phyloP scores from a whole-genome alignment of 1,140 invertebrate genomes.

The Psilanteris sp. region DNA sequence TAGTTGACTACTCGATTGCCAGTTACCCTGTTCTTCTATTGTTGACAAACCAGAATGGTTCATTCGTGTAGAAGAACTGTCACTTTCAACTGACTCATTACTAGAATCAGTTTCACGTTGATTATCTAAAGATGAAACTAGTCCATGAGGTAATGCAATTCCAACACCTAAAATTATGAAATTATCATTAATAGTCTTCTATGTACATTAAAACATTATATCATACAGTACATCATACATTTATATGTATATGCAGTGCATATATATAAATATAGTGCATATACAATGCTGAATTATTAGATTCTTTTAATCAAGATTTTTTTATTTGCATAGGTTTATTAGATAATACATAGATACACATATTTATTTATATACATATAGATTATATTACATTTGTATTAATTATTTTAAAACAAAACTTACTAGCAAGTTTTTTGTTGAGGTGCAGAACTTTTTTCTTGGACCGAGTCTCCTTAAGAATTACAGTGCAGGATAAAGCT shows the following conservation, averaged over 20 bases:
- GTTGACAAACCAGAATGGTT: slow-evolving; percentile 56
- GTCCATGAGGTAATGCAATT: slow-evolving; percentile 66
- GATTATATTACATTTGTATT: too few relatives aligned
- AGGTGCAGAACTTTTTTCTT: slow-evolving; percentile 76
- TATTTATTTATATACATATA: too few relatives aligned
- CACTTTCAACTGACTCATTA: slow-evolving; percentile 74
- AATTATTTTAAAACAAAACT: too few relatives aligned
- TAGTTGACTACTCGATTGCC: slow-evolving; percentile 50
- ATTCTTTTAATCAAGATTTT: too few relatives aligned
- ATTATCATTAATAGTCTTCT: too few relatives aligned
- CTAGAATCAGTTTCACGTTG: slow-evolving; percentile 74
- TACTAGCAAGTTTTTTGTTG: slow-evolving; percentile 77
- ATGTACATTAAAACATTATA: too few relatives aligned
- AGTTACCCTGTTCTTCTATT: slow-evolving; percentile 64
- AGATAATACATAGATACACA: too few relatives aligned
- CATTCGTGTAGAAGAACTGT: slow-evolving; percentile 64
- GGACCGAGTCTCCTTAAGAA: slow-evolving; percentile 73
- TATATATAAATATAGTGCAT: too few relatives aligned
- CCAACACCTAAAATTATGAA: slow-evolving; percentile 68
- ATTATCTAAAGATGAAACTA: slow-evolving; percentile 52
- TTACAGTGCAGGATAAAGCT: slow-evolving; percentile 82
- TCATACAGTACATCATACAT: too few relatives aligned
- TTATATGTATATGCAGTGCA: too few relatives aligned
- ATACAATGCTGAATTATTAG: too few relatives aligned
- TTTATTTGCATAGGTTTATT: too few relatives aligned